These are phyloP conservation scores for Dromius quadrimaculatus DNA, from an alignment of 2,888 invertebrate genomes.

Conservation along the genomic window DNA sequence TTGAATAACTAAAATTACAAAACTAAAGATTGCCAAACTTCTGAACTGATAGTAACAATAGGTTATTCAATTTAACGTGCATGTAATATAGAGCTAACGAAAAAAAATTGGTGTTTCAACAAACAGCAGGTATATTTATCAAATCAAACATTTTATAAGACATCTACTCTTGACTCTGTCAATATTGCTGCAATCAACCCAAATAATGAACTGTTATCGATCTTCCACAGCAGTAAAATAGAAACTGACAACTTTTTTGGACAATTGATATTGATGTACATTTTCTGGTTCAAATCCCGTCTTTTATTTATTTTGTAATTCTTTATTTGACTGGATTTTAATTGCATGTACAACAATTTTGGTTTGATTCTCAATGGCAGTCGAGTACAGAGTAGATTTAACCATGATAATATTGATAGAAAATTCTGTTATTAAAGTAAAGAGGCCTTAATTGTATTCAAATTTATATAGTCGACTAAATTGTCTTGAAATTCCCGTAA, in stretches of 20 bases:
- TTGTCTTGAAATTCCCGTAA: conserved; percentile 47
- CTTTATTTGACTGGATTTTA: too few species aligned
- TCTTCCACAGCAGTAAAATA: neutral
- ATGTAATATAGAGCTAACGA: conserved; percentile 45
- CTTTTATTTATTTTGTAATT: too few species aligned
- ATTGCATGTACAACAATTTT: too few species aligned
- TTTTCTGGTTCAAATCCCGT: too few species aligned
- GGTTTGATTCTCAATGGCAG: too few species aligned
- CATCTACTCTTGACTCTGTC: too few species aligned
- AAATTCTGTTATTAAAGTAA: conserved; percentile 45
- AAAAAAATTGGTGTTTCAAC: conserved; percentile 41
- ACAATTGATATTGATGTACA: neutral
- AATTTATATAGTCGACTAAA: conserved; percentile 43
- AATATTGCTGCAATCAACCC: neutral
- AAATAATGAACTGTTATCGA: neutral
- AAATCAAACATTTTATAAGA: conserved; percentile 33
- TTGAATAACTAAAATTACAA: conserved; percentile 20
- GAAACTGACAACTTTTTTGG: neutral
- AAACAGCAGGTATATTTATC: conserved; percentile 30
- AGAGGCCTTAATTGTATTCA: conserved; percentile 53
- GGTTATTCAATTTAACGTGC: conserved; percentile 38
- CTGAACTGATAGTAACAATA: conserved; percentile 48
- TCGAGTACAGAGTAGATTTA: too few species aligned
- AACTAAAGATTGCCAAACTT: conserved; percentile 46
- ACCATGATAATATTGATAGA: conserved; percentile 33